Evolutionary conservation across 2,113 vertebrate genomes (phyloP), one percentile per base, ranked within the genome.

Genomic region (Bettongia penicillata): DNA sequence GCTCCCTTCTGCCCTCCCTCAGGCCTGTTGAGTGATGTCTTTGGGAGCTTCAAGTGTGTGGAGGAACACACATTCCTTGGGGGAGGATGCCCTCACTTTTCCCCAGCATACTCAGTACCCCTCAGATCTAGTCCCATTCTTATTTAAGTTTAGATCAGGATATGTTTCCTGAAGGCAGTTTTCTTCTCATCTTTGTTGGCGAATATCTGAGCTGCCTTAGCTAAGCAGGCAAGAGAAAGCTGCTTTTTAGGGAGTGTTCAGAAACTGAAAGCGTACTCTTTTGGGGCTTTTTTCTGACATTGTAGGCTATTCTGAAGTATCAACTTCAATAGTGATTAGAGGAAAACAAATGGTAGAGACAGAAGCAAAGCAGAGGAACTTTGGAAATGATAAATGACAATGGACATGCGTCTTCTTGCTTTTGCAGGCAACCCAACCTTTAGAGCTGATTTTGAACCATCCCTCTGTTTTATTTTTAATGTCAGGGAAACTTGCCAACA

Each of bases 381-480:
- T 77, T n/a, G 68, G 68, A 43, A 84, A 43, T 43, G n/a, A 43
- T 19, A 43, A 68, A 22, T 22, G 68, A 19, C 6, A 84, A 84
- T 23, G 19, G n/a, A 22, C 43, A 8, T 23, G n/a, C 37, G 22
- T 84, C 37, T 43, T 16, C n/a, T 96, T 95, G 93, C 92, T 37
- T 96, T 90, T 94, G 94, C 48, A 95, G 24, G 0, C 22, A 95
- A 68, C 3, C 94, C 14, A 89, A 10, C 24, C 11, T 93, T 97
- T 43, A 19, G 57, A 57, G 52, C 57, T 3, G 50, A 14, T 47
- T 95, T 53, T 49, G 89, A 90, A 89, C 51, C 77, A 84, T 84
- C 31, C 91, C 89, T 19, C 92, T 93, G 96, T 97, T 96, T 94
- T 97, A 96, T 95, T 89, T 43, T 84, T 92, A 49, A 26, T 14